Base-by-base conservation (phyloP, 1,140 invertebrate species). In the Drosophila mayri region DNA sequence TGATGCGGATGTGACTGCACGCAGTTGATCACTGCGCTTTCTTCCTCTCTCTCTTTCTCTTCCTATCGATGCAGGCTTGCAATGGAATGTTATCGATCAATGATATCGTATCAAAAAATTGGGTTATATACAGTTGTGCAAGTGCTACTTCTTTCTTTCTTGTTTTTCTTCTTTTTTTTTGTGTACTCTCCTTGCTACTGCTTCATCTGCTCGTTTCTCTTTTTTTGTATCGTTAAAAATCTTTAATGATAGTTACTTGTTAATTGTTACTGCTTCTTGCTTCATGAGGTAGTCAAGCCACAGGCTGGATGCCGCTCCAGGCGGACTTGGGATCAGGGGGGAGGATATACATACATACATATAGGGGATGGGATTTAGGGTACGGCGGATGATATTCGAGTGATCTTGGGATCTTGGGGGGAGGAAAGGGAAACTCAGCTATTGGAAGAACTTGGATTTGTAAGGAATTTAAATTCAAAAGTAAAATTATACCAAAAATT, bases 1-100 rank as follows among this genome's bases (percentile, higher is more conserved):
- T 88, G 85, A 85, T 88, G 85, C 85, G 85, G 85, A 88, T 88
- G 85, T 90, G 85, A 88, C 85, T 86, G 72, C 81, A 79, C 52
- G 79, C 81, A 84, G 68, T 71, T 72, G 52, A 71, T 71, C 28
- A 72, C 68, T 72, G 52, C 66, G 40, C 64, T 52, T 11, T 44
- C 54, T 59, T 50, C 14, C 44, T 46, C 18, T 44, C 41, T 41
- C 38, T 54, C n/a, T 59, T 32, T 49, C 4, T 47, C 20, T 22
- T 12, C 40, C 37, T 28, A 11, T 43, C 32, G 32, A 16, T 55
- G 73, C 82, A 64, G 25, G 58, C 65, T 87, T 87, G 80, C 70
- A 66, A 80, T 79, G 85, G 85, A 88, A 88, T 88, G 85, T 90
- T 88, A 90, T 70, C 81, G 85, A 84, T 88, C 76, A 57, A 73